Evolutionary conservation across 2,797 vertebrate species (phyloP).

Genomic region (Ctenosaura bakeri): DNA sequence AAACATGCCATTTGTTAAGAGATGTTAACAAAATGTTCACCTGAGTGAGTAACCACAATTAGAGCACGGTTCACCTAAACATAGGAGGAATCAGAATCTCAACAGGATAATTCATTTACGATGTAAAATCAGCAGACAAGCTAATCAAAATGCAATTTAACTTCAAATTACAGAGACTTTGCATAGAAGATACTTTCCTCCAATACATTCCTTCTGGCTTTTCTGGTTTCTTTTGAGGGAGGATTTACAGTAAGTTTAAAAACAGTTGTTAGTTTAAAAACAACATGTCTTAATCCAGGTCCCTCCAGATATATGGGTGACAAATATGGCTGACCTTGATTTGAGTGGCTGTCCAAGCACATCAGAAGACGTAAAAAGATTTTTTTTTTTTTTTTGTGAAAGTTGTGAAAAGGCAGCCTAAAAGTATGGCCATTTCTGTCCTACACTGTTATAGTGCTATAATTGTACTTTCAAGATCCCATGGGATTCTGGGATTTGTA

Average conservation of each 20-base stretch:
- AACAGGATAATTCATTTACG: background rate
- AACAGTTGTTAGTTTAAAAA: background rate
- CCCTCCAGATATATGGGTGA: too few relatives aligned
- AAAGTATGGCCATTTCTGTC: background rate
- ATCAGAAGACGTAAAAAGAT: too few relatives aligned
- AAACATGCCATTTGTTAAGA: background rate
- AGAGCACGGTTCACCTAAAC: background rate
- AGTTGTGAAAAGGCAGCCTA: background rate
- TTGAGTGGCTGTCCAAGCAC: too few relatives aligned
- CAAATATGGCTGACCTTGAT: too few relatives aligned
- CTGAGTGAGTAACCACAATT: accelerated
- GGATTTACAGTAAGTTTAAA: constrained; percentile 37
- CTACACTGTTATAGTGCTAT: too few relatives aligned
- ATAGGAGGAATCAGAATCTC: background rate
- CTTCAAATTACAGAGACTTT: background rate
- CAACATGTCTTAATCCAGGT: too few relatives aligned
- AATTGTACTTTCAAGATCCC: too few relatives aligned
- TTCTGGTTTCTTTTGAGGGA: background rate
- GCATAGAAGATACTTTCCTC: background rate
- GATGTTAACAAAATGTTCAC: background rate
- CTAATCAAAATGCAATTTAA: constrained; percentile 19
- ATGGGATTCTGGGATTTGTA: too few relatives aligned
- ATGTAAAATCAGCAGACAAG: constrained; percentile 14
- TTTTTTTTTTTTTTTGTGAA: too few relatives aligned
- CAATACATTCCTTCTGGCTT: background rate